These are phyloP conservation scores for Xiphophorus birchmanni DNA, from an alignment of 2,797 vertebrate genomes.

Conservation along the genomic window DNA sequence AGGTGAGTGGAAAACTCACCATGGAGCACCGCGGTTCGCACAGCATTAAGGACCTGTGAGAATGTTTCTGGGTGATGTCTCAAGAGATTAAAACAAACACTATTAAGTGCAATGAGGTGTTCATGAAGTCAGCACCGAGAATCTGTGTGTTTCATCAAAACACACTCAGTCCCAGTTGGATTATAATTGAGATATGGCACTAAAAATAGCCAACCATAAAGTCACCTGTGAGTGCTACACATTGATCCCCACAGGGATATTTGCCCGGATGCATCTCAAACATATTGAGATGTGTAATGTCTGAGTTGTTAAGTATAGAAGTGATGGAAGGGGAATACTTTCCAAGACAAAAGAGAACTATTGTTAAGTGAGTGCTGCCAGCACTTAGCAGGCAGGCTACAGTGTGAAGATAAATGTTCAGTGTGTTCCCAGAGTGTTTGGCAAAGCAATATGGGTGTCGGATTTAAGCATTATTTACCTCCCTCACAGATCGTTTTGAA, in stretches of 20 bases:
- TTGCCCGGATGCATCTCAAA: neutral
- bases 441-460: slow-evolving; percentile 40
- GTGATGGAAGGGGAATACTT: slow-evolving; percentile 19
- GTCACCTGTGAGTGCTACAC: slow-evolving; percentile 21
- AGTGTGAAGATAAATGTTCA: slow-evolving; percentile 27
- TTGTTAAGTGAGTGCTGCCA: slow-evolving; percentile 27
- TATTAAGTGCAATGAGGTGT: slow-evolving; percentile 58
- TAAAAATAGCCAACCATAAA: slow-evolving; percentile 34
- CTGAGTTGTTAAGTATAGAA: slow-evolving; percentile 19
- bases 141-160: slow-evolving; percentile 43
- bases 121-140: slow-evolving; percentile 60
- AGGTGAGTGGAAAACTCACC: slow-evolving; percentile 52
- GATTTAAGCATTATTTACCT: neutral
- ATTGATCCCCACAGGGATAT: slow-evolving; percentile 4
- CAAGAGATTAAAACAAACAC: slow-evolving; percentile 66
- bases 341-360: slow-evolving; percentile 28
- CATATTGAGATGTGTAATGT: neutral
- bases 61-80: slow-evolving; percentile 50
- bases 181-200: slow-evolving; percentile 35
- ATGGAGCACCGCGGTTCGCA: slow-evolving; percentile 22
- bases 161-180: slow-evolving; percentile 36
- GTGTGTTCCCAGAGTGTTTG: slow-evolving; percentile 23
- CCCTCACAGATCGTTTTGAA: neutral
- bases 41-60: slow-evolving; percentile 35
- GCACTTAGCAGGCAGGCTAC: slow-evolving; percentile 12